phyloP scores from a whole-genome alignment of 2,888 invertebrate genomes.

The Empis stercorea region DNA sequence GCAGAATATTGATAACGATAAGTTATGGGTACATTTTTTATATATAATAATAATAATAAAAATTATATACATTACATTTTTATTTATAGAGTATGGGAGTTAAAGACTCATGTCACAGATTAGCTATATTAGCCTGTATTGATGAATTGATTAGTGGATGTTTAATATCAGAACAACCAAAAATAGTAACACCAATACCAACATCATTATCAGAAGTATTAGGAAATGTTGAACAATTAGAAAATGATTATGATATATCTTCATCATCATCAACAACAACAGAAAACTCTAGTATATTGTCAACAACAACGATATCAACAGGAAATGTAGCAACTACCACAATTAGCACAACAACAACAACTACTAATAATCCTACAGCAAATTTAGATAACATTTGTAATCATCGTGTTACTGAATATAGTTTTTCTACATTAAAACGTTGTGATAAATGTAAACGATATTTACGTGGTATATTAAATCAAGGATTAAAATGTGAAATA shows the following conservation, averaged over 20 bases:
- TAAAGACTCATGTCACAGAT: constrained; percentile 59
- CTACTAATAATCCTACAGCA: too few relatives aligned
- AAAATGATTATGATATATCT: too few relatives aligned
- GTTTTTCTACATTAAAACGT: constrained; percentile 51
- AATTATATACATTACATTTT: too few relatives aligned
- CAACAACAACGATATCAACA: too few relatives aligned
- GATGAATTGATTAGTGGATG: constrained; percentile 44
- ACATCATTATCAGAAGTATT: too few relatives aligned
- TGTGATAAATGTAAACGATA: constrained; percentile 63
- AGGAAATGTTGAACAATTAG: too few relatives aligned
- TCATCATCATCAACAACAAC: too few relatives aligned
- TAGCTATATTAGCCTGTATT: constrained; percentile 52
- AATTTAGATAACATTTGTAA: not conserved
- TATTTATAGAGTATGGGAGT: constrained; percentile 53
- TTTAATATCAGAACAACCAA: constrained; percentile 14
- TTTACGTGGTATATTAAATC: constrained; percentile 53
- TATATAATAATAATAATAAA: too few relatives aligned
- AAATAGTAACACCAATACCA: not conserved
- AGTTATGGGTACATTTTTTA: constrained; percentile 46
- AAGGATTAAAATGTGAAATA: constrained; percentile 57
- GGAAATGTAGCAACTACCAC: too few relatives aligned
- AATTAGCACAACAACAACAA: too few relatives aligned
- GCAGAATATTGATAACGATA: constrained; percentile 49
- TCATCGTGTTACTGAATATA: constrained; percentile 40
- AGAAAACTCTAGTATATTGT: too few relatives aligned